Percentiles rank a stretch among this genome's conserved stretches.
Conservation (phyloP, 37 sponge, comb jelly and placozoan species). For the Theonella swinhoei region DNA sequence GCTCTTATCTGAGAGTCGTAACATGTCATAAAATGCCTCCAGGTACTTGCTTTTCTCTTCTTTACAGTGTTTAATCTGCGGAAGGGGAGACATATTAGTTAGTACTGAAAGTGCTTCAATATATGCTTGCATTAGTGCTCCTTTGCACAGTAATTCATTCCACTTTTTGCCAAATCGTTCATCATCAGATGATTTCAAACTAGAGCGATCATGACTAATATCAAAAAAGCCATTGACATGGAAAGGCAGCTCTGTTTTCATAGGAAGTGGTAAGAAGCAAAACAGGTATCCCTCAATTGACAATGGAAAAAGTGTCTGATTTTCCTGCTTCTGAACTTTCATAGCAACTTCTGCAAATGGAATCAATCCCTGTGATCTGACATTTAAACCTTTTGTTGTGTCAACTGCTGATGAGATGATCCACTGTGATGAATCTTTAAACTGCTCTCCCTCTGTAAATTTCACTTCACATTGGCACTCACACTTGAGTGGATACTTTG, state of each 20-base stretch:
- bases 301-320: not conserved
- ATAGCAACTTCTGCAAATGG: conserved; percentile 57
- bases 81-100: not conserved
- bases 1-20: not conserved
- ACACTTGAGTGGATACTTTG: not conserved
- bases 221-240: conserved; percentile 70
- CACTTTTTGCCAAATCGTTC: conserved; percentile 29
- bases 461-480: too few species aligned
- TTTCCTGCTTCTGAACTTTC: not conserved
- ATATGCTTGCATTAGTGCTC: conserved; percentile 45
- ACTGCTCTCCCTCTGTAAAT: not conserved
- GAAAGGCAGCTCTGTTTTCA: conserved; percentile 28
- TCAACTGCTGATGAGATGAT: conserved; percentile 26
- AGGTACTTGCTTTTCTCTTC: conserved; percentile 20
- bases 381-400: not conserved
- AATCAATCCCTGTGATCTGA: not conserved
- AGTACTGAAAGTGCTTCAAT: conserved; percentile 25
- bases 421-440: conserved; percentile 2
- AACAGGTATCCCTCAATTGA: conserved; percentile 23
- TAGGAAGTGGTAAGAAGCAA: conserved; percentile 69
- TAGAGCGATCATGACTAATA: conserved; percentile 54
- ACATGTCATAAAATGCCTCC: conserved; percentile 49
- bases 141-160: conserved; percentile 49
- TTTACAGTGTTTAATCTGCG: not conserved
- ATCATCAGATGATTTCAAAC: conserved; percentile 17